A percentile compares a stretch with the other conserved stretches of the same genome.
Conservation (phyloP, 1,140 invertebrate genomes). For the Ctenoplectra terminalis region DNA sequence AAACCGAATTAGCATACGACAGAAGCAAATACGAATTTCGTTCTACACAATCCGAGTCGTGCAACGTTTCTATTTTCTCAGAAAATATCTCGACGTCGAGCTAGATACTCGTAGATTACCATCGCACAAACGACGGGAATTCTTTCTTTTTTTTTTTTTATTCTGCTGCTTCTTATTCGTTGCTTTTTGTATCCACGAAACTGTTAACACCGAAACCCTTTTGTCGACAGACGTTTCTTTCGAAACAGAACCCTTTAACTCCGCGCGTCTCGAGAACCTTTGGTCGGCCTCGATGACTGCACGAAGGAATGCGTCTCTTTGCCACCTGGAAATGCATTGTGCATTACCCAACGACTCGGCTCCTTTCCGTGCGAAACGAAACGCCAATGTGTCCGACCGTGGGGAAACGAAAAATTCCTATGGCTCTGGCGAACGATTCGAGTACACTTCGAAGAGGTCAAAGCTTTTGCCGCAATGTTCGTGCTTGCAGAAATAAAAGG, state of each 20-base stretch:
- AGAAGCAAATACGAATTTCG: neutral
- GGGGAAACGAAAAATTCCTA: conserved; percentile 57
- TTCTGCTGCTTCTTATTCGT: neutral
- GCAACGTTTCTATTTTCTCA: neutral
- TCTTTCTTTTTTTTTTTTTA: neutral
- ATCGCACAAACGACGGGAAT: neutral
- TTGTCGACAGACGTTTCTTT: conserved; percentile 40
- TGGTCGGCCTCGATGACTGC: conserved; percentile 41
- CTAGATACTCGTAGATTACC: neutral
- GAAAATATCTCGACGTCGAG: neutral
- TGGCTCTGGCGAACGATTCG: conserved; percentile 32
- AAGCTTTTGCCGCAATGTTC: conserved; percentile 39
- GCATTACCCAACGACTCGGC: conserved; percentile 41
- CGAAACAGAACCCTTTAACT: conserved; percentile 36
- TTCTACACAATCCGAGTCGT: no score
- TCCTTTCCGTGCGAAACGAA: conserved; percentile 26
- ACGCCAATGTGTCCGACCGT: conserved; percentile 22
- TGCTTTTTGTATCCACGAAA: neutral
- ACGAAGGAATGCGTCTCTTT: conserved; percentile 39
- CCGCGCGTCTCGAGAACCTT: conserved; percentile 5
- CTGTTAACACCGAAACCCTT: conserved; percentile 52
- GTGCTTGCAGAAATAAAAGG: conserved; percentile 39
- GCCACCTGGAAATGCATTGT: conserved; percentile 58
- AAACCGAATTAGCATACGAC: neutral
- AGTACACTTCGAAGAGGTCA: conserved; percentile 56